Evolutionary conservation across 2,113 vertebrate species (phyloP).

Genomic region (Sus scrofa): DNA sequence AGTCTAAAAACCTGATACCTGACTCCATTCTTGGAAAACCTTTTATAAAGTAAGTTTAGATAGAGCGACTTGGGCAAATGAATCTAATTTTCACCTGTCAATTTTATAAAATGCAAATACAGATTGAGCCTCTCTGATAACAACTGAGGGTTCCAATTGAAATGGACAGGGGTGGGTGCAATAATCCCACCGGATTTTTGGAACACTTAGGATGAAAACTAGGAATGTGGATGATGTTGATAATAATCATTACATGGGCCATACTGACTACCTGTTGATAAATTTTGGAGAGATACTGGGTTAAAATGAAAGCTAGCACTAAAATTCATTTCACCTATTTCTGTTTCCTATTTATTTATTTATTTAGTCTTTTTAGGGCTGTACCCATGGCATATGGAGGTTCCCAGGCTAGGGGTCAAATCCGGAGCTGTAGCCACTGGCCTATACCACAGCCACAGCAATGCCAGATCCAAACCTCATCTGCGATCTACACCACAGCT

Average conservation of each 20-base stretch:
- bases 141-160: accelerated
- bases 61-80: neutral
- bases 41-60: neutral
- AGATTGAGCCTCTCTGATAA: neutral
- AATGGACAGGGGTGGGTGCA: neutral
- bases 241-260: neutral
- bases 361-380: too few relatives aligned
- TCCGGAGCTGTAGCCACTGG: too few relatives aligned
- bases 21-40: neutral
- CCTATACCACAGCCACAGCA: too few relatives aligned
- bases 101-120: neutral
- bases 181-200: neutral
- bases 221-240: neutral
- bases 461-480: too few relatives aligned
- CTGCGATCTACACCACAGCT: too few relatives aligned
- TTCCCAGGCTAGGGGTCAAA: too few relatives aligned
- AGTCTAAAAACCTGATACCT: neutral
- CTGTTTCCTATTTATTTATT: neutral
- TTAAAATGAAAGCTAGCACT: neutral
- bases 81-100: neutral
- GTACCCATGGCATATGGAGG: too few relatives aligned
- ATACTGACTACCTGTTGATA: neutral
- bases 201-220: neutral
- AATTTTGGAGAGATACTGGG: neutral
- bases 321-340: neutral